These are phyloP conservation scores for Penaeus monodon DNA, from an alignment of 2,888 invertebrate species.

Conservation along the genomic window DNA sequence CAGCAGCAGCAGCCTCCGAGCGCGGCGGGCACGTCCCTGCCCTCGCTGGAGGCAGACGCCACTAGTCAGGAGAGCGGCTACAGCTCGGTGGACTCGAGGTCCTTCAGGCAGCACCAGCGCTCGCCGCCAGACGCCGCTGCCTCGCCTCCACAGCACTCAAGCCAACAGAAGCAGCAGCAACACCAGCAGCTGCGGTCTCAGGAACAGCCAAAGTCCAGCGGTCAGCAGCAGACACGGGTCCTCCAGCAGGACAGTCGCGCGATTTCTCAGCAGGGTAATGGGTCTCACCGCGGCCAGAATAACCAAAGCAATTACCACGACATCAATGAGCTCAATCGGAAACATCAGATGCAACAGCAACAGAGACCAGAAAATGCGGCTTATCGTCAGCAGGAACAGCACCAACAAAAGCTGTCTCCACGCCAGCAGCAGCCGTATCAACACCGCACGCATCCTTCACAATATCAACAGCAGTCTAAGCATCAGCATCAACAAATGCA, in stretches of 20 bases:
- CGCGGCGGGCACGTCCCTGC: background rate
- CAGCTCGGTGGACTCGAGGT: slow-evolving; percentile 48
- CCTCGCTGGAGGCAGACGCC: slow-evolving; percentile 42
- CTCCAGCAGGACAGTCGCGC: background rate
- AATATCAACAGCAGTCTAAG: background rate
- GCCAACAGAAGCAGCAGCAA: background rate
- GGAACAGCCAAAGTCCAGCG: background rate
- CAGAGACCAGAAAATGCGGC: background rate
- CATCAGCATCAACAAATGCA: too few species aligned
- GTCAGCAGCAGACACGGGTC: background rate
- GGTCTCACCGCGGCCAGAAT: too few species aligned
- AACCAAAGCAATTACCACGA: too few species aligned
- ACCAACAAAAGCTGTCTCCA: background rate
- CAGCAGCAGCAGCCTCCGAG: slow-evolving; percentile 15
- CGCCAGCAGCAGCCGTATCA: slow-evolving; percentile 2
- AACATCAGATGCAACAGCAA: background rate
- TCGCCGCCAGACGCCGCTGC: background rate
- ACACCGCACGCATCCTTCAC: background rate
- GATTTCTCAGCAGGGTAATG: background rate
- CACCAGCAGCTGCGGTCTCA: background rate
- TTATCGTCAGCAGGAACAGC: background rate
- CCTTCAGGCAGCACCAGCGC: slow-evolving; percentile 19
- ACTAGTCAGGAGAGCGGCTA: slow-evolving; percentile 60
- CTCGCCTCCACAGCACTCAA: too few species aligned
- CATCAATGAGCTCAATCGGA: too few species aligned